A percentile compares a stretch with the other conserved stretches of the same genome.
Conservation (phyloP, 2,888 invertebrate species). For the Synanthedon andrenaeformis region DNA sequence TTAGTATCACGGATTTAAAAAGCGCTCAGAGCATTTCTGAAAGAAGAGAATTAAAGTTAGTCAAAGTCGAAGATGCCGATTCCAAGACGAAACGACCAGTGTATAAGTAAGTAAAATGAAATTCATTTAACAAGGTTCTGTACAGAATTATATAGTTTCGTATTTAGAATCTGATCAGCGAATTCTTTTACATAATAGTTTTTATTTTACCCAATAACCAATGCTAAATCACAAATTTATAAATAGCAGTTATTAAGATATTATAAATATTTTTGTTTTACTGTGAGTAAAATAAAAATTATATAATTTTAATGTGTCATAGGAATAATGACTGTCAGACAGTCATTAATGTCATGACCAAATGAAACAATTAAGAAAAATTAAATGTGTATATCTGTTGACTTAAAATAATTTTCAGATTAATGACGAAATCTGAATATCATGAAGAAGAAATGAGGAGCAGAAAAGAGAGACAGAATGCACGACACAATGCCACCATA, state of each 20-base stretch:
- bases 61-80: constrained; percentile 76
- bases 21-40: constrained; percentile 78
- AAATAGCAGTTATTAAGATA: too few species aligned
- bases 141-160: neutral
- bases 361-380: too few species aligned
- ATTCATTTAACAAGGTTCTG: neutral
- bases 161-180: too few species aligned
- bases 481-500: constrained; percentile 38
- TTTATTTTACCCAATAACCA: too few species aligned
- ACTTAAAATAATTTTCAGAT: constrained; percentile 24
- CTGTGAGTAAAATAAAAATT: too few species aligned
- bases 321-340: too few species aligned
- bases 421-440: constrained; percentile 76
- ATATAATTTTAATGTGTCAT: too few species aligned
- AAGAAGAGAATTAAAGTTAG: constrained; percentile 75
- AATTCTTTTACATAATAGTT: too few species aligned
- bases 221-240: too few species aligned
- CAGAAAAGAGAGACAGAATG: constrained; percentile 57
- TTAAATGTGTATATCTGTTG: too few species aligned
- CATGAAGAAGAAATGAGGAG: constrained; percentile 71
- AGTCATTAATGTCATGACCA: too few species aligned
- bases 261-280: too few species aligned
- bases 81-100: constrained; percentile 75
- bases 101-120: constrained; percentile 65
- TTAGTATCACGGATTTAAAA: constrained; percentile 73